Evolutionary conservation across 30 jellyfish, hydroid and myxozoan species (phyloP).

Genomic region (Turritopsis dohrnii): DNA sequence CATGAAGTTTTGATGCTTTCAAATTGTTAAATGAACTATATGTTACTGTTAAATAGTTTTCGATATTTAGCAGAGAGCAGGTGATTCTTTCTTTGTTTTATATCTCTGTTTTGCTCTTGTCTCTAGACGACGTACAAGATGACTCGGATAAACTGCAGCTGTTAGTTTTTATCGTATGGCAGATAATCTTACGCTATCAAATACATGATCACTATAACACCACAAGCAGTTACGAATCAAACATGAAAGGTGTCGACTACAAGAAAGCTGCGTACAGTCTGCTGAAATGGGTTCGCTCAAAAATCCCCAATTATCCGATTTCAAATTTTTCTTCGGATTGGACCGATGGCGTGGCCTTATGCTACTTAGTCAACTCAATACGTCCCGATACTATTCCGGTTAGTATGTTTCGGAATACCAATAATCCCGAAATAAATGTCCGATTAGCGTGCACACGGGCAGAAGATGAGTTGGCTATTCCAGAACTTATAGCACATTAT

Average conservation of each 20-base stretch:
- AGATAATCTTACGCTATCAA: conserved; percentile 62
- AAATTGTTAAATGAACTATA: too few relatives aligned
- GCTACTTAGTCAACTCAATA: conserved; percentile 67
- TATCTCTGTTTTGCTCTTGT: not conserved
- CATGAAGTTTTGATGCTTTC: too few relatives aligned
- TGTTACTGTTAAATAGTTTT: too few relatives aligned
- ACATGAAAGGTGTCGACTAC: conserved; percentile 39
- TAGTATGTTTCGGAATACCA: conserved; percentile 20
- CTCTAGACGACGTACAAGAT: not conserved
- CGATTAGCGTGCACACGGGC: conserved; percentile 71
- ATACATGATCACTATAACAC: conserved; percentile 26
- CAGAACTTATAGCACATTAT: conserved; percentile 51
- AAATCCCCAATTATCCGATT: conserved; percentile 50
- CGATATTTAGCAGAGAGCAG: too few relatives aligned
- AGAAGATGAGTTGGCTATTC: conserved; percentile 81
- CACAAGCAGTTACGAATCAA: conserved; percentile 25
- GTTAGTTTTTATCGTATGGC: conserved; percentile 57
- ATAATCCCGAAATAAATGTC: conserved; percentile 49
- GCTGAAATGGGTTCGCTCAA: conserved; percentile 69
- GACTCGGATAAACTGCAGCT: conserved; percentile 19
- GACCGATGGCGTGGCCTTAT: conserved; percentile 55
- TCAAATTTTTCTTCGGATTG: conserved; percentile 45
- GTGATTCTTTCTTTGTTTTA: not conserved
- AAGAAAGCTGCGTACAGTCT: conserved; percentile 61
- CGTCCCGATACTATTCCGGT: conserved; percentile 61